phyloP scores from a whole-genome alignment of 1,140 invertebrate species.

The Hycleus phaleratus region DNA sequence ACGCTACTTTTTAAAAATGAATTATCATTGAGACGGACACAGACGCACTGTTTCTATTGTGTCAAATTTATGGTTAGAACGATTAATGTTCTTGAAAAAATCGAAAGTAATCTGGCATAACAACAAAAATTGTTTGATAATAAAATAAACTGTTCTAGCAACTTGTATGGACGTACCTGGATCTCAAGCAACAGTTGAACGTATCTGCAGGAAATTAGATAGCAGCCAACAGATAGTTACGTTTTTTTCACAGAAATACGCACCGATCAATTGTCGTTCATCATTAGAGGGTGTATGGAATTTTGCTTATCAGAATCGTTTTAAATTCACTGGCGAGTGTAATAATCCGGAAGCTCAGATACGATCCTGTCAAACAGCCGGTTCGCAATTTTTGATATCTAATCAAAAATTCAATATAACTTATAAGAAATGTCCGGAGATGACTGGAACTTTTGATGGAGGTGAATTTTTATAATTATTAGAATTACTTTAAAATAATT shows the following conservation, averaged over 20 bases:
- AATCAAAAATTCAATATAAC: conserved; percentile 97
- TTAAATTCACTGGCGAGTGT: conserved; percentile 87
- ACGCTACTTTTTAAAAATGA: conserved; percentile 70
- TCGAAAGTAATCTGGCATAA: conserved; percentile 57
- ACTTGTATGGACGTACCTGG: conserved; percentile 64
- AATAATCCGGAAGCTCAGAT: conserved; percentile 80
- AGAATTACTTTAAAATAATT: neutral
- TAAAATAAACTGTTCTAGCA: conserved; percentile 39
- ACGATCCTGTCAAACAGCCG: conserved; percentile 89
- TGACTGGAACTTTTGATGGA: conserved; percentile 80
- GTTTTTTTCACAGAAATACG: conserved; percentile 83
- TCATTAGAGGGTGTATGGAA: conserved; percentile 92
- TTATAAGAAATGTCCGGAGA: conserved; percentile 80
- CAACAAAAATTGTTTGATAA: neutral
- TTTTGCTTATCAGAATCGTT: conserved; percentile 87
- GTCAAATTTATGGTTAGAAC: conserved; percentile 79
- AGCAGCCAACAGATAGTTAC: conserved; percentile 75
- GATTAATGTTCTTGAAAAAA: conserved; percentile 83
- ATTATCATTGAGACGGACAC: conserved; percentile 19
- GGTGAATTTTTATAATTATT: conserved; percentile 41
- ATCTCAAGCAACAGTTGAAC: conserved; percentile 62
- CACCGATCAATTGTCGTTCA: conserved; percentile 85
- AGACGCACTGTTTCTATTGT: conserved; percentile 68
- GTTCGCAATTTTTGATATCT: conserved; percentile 90
- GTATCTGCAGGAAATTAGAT: conserved; percentile 66